These are phyloP conservation scores for Falco columbarius DNA, from an alignment of 2,797 vertebrate species.

Conservation along the genomic window DNA sequence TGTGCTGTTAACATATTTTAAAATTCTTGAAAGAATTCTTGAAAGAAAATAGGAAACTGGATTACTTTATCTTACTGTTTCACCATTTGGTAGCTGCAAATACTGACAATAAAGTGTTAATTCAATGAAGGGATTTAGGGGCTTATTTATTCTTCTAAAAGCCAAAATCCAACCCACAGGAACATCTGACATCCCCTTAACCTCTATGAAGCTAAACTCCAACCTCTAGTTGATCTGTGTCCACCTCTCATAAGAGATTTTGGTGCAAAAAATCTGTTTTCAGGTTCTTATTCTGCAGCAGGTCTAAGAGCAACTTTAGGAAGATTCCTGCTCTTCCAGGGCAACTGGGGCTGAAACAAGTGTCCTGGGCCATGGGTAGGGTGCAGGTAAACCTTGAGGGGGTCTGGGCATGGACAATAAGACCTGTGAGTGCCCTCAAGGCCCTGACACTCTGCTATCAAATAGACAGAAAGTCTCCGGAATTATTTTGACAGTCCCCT, in stretches of 20 bases:
- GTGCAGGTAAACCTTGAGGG: fast-evolving
- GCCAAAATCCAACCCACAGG: neutral
- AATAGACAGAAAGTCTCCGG: neutral
- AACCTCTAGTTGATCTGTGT: neutral
- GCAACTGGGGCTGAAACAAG: neutral
- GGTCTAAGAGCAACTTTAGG: neutral
- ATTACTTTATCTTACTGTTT: neutral
- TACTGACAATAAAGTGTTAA: neutral
- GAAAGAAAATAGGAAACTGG: neutral
- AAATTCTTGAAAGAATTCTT: neutral
- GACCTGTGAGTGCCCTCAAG: neutral
- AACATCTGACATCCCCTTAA: neutral
- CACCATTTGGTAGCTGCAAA: neutral
- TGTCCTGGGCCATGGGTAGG: neutral
- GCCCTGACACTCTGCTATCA: neutral
- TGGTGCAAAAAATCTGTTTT: neutral
- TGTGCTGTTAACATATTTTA: neutral
- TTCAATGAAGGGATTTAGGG: neutral
- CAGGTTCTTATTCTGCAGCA: neutral
- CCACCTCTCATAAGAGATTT: neutral
- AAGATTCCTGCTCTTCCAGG: neutral
- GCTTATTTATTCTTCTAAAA: neutral
- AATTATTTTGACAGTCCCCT: neutral
- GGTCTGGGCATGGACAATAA: neutral
- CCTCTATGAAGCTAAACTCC: neutral